Evolutionary conservation across 2,888 invertebrate species (phyloP), one percentile per base, ranked within the genome.

Genomic region (Quadriops clusia): DNA sequence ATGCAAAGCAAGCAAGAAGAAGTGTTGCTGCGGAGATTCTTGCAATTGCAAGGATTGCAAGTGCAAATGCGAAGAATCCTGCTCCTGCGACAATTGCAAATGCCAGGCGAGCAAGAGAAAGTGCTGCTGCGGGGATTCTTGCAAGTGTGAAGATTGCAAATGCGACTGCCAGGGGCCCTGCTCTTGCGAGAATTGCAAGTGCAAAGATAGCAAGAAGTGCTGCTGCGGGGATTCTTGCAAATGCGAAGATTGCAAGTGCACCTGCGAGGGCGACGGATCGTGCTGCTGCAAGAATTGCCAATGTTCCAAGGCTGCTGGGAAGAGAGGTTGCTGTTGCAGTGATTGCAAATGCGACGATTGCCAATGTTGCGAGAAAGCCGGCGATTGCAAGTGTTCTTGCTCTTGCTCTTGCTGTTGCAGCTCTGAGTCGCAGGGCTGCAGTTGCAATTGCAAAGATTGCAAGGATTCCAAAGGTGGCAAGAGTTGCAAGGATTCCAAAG

Each of bases 201-300:
- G 32, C 22, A n/a, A 9, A 5, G 23, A 8, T 10, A 23, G 24
- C 29, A 29, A 28, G 13, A 26, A 33, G 25, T 28, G 33, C 23
- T 16, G 15, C 12, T 38, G 35, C 22, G 36, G 22, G 5, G 35
- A 30, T 15, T 17, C 27, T 11, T 36, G 36, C 26, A 13, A 12
- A 10, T 36, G 36, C 24, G 14, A 7, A 7, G 17, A 5, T 14
- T 33, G 33, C 30, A 21, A 13, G 4, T 26, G 20, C 14, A 12
- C 12, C 9, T 8, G 14, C n/a, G 9, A 17, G 15, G n/a, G n/a
- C 17, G 17, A 12, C 18, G 30, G 23, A 14, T 27, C 25, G 16
- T 37, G 37, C 28, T 33, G 27, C 23, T 37, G 38, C 32, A 15
- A 27, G 20, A 26, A 16, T 13, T 32, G 30, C 23, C 23, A 14